phyloP scores from a whole-genome alignment of 23 tunicate genomes.

The Corella eumyota region DNA sequence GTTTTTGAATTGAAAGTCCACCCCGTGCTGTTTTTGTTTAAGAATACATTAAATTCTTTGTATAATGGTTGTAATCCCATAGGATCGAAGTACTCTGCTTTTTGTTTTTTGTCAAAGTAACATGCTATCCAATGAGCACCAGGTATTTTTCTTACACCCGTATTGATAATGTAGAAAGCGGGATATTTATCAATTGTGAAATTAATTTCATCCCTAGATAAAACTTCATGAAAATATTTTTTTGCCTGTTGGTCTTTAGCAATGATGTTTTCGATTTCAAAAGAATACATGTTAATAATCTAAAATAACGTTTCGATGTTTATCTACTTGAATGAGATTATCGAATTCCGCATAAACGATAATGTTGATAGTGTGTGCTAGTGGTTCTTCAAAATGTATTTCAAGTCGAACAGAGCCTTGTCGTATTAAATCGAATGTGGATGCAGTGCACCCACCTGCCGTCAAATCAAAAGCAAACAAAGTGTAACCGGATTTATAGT shows the following conservation, averaged over 20 bases:
- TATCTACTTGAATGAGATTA: not conserved
- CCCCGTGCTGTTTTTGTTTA: no score
- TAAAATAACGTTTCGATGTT: not conserved
- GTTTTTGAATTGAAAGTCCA: no score
- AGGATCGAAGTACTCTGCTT: not conserved
- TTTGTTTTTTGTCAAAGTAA: not conserved
- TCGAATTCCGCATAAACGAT: slow-evolving; percentile 13
- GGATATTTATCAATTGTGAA: not conserved
- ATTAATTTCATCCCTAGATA: not conserved
- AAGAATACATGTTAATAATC: no score
- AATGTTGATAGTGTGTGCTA: slow-evolving; percentile 3
- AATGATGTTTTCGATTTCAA: no score
- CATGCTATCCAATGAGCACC: not conserved
- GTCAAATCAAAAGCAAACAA: slow-evolving; percentile 28
- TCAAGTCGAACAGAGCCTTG: slow-evolving; percentile 14
- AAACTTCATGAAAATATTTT: not conserved
- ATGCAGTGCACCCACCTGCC: not conserved
- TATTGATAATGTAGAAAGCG: not conserved
- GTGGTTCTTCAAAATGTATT: slow-evolving; percentile 11
- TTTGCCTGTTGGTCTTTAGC: not conserved
- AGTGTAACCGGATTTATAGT: slow-evolving; percentile 7
- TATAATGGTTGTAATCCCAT: not conserved
- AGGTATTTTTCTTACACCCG: not conserved
- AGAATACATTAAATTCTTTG: not conserved
- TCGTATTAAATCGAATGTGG: slow-evolving; percentile 12